phyloP scores from a whole-genome alignment of 2,797 vertebrate genomes.

The Zalophus californianus region DNA sequence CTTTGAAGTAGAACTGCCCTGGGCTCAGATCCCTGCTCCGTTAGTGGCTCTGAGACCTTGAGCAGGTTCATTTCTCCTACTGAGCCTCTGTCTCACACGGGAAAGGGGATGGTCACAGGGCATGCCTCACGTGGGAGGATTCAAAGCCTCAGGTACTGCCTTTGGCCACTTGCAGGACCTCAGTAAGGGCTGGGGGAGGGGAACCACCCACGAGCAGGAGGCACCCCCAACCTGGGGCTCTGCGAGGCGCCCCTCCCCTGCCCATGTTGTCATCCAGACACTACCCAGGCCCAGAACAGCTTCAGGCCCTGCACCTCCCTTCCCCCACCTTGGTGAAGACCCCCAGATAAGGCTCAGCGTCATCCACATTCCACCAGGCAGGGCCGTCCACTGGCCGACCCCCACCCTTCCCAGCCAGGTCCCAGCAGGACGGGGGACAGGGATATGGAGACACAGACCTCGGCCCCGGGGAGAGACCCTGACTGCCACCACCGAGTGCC shows the following conservation, averaged over 20 bases:
- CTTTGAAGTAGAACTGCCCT: background rate
- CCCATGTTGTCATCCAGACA: conserved; percentile 74
- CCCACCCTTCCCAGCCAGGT: background rate
- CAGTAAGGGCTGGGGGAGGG: background rate
- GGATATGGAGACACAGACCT: background rate
- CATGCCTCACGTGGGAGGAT: fast-evolving
- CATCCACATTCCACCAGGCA: conserved; percentile 74
- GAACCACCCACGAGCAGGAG: background rate
- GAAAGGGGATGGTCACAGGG: too few relatives aligned
- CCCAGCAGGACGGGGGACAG: background rate
- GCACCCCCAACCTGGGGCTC: background rate
- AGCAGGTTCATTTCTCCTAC: background rate
- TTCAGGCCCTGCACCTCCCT: conserved; percentile 34
- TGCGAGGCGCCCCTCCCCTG: background rate
- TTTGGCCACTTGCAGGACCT: fast-evolving
- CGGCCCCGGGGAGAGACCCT: background rate
- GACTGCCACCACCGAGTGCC: background rate
- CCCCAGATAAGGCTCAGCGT: conserved; percentile 78
- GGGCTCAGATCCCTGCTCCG: background rate
- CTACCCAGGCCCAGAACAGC: conserved; percentile 67
- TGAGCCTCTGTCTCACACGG: background rate
- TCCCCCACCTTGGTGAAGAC: conserved; percentile 63
- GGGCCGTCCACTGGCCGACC: background rate
- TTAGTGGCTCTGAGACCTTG: background rate
- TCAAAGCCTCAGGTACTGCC: background rate